Base-by-base conservation (phyloP, 2,113 vertebrate genomes). In the Ptychochromis oligacanthus region DNA sequence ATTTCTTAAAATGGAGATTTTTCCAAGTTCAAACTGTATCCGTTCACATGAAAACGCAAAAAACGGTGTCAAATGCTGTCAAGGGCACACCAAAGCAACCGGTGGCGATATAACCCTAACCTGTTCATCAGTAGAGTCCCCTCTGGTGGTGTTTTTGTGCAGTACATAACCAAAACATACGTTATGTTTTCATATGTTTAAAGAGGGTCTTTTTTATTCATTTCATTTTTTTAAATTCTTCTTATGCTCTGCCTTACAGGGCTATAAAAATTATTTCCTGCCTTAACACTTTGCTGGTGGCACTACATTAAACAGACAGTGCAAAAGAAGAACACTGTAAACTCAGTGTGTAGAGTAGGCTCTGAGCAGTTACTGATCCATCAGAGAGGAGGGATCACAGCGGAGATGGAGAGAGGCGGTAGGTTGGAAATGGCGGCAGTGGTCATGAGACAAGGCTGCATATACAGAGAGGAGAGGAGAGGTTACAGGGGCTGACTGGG, bases 51-150 rank as follows among this genome's bases (percentile, higher is more conserved):
- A 31, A 31, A 31, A 31, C 4, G 28, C 28, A 31, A 31, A 31
- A 31, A 31, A 31, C 28, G 4, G 4, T 31, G 3, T 31, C 28
- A 31, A 2, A 4, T 4, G 28, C 28, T 31, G 28, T 4, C 28
- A 31, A 31, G 28, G 28, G 28, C 28, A 4, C 3, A 31, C 28
- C 28, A 31, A 31, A 31, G 28, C 28, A 31, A 2, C 28, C 2
- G 28, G 28, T 31, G 28, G 28, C 28, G 28, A 31, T 31, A 31
- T 31, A 31, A 31, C 28, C 28, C 28, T 31, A 31, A 31, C 28
- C 49, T 70, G 46, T 4, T 70, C 5, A 12, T 20, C 64, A 0
- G 3, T 0, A 0, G 24, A 17, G 5, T 0, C 17, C 20, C 5
- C 15, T 49, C 11, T 70, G 46, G 15, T 70, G 15, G 4, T 18